These are phyloP conservation scores for Psammodynastes pulverulentus DNA, from an alignment of 2,113 vertebrate genomes.

Conservation along the genomic window DNA sequence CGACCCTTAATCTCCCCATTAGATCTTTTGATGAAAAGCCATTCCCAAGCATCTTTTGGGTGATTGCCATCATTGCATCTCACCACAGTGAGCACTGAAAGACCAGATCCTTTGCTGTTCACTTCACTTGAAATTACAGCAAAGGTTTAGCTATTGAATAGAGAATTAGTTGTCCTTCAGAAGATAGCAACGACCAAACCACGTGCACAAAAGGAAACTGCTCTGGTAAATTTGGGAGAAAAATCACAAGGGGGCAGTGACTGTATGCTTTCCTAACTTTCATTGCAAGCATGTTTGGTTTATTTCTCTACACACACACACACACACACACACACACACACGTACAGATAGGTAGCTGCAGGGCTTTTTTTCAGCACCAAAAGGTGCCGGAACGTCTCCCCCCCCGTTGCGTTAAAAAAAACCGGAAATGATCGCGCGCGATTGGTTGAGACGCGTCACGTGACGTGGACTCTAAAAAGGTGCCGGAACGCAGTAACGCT, in stretches of 20 bases:
- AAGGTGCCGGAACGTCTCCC: too few relatives aligned
- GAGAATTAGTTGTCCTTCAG: not conserved
- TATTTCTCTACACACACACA: too few relatives aligned
- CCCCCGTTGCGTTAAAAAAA: too few relatives aligned
- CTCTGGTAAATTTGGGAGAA: not conserved
- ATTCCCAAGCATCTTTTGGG: not conserved
- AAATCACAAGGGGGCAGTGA: not conserved
- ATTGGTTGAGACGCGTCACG: too few relatives aligned
- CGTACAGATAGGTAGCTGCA: accelerated
- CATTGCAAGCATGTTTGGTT: not conserved
- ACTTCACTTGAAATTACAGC: not conserved
- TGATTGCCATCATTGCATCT: not conserved
- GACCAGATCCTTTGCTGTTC: not conserved
- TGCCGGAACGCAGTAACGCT: too few relatives aligned
- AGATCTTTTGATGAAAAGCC: not conserved
- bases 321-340: not conserved
- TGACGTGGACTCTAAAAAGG: too few relatives aligned
- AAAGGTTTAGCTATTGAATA: accelerated
- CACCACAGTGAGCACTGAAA: not conserved
- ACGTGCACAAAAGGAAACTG: not conserved
- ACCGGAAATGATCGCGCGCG: too few relatives aligned
- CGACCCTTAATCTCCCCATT: not conserved
- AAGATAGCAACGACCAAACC: not conserved
- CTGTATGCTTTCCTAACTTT: not conserved
- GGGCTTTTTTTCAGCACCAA: too few relatives aligned